Base-by-base conservation (phyloP, 2,797 vertebrate species). In the Cirrhinus mrigala region DNA sequence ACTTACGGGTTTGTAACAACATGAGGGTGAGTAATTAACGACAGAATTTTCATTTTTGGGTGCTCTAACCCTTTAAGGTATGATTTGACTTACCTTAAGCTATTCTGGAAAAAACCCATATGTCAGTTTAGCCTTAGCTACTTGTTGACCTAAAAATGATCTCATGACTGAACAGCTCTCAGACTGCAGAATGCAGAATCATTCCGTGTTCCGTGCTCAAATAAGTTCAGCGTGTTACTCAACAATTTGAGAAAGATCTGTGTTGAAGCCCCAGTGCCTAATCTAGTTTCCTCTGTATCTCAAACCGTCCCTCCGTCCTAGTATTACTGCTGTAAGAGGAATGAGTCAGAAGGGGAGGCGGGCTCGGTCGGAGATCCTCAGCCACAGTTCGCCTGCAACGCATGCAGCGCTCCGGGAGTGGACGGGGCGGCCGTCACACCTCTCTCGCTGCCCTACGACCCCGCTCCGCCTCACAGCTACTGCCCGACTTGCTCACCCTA, bases 311-410 rank as follows among this genome's bases (percentile, higher is more conserved):
- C 29, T 64, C 4, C 70, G 24, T 74, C 37, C 40, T 48, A 99
- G 98, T 99, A 98, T 94, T 99, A 98, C 90, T 99, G 97, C 96
- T 99, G 98, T 94, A 98, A 96, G 95, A 97, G 95, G 93, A 96
- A 96, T 92, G 95, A 94, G 70, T 95, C 95, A 0, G 92, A 96
- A 90, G 95, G 94, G 90, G 95, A 96, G 87, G 92, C 95, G 89
- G 96, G 94, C 86, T 94, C 94, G 0, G 89, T 92, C 79, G 85
- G 85, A 1, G 94, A 95, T 81, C 6, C 89, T 0, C 95, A 94
- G 85, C 95, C 95, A 0, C 94, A 96, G 89, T 96, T 95, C 0
- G 93, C 95, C 86, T 98, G 98, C 93, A 97, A 98, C 1, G 95
- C 97, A 86, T 99, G 97, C 94, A 97, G 94, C 64, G 96, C 96